Evolutionary conservation across 1,140 invertebrate species (phyloP).

Genomic region (Listronotus oregonensis): DNA sequence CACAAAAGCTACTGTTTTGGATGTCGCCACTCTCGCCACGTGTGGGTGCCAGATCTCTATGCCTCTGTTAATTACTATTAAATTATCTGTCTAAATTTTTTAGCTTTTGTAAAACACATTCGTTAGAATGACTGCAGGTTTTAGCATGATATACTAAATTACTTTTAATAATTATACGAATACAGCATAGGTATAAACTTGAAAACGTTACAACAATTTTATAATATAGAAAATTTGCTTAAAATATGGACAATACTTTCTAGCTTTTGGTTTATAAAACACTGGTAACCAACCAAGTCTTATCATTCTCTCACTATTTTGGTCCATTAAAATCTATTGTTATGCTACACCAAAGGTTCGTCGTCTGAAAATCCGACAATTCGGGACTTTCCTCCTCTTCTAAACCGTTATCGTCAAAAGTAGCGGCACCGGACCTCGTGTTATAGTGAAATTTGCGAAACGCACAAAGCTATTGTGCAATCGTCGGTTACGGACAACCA

Average conservation of each 20-base stretch:
- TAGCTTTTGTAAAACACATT: too few relatives aligned
- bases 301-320: constrained; percentile 10
- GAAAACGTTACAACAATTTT: constrained; percentile 36
- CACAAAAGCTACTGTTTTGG: too few relatives aligned
- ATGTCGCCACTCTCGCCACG: too few relatives aligned
- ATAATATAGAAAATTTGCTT: constrained; percentile 26
- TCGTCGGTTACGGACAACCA: constrained; percentile 72
- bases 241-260: constrained; percentile 40
- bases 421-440: constrained; percentile 81
- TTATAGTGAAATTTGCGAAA: constrained; percentile 87
- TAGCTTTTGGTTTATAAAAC: constrained; percentile 14
- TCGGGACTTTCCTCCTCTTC: constrained; percentile 83
- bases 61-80: too few relatives aligned
- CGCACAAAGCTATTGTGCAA: constrained; percentile 78
- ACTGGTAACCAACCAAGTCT: constrained; percentile 31
- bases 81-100: too few relatives aligned
- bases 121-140: background rate
- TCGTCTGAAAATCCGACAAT: constrained; percentile 92
- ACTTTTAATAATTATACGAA: constrained; percentile 8
- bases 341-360: constrained; percentile 89
- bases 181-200: constrained; percentile 33
- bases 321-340: constrained; percentile 8
- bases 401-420: constrained; percentile 75
- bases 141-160: background rate
- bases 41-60: too few relatives aligned